Evolutionary conservation across 2,113 vertebrate genomes (phyloP), one percentile per base, ranked within the genome.

Genomic region (Tringa solitaria): DNA sequence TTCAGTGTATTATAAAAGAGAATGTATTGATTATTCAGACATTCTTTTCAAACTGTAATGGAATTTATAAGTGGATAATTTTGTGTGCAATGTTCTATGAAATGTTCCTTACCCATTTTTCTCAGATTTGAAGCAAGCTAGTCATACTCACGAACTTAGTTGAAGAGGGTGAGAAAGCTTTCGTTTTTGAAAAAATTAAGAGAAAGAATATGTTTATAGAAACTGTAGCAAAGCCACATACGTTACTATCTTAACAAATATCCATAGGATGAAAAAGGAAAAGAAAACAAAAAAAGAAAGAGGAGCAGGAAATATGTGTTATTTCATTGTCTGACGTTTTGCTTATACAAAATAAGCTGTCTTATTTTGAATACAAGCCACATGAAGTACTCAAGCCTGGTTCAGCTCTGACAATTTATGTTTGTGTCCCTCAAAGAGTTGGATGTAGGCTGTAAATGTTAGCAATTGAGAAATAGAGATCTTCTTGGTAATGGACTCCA

Each of bases 321-420:
- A 57, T 45, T 91, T 95, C n/a, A 41, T 94, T 95, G 97, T 92
- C 67, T 90, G 87, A 78, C 30, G 6, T 85, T 94, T 75, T 39
- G 80, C 51, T 70, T 76, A 53, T 22, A 81, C 26, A 46, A 53
- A 79, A 96, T 67, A 60, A 93, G 33, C 82, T 89, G 22, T 73
- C 84, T 90, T 94, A 26, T 68, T 95, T 57, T 93, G 82, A 96
- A 93, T 84, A 76, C 57, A 13, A 67, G 22, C 45, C 16, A 41
- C 53, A 41, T 32, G 45, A 84, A 80, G 64, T 69, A 67, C 15
- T 79, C 33, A 5, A 8, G 6, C 23, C n/a, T 65, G 30, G 8
- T 67, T 82, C 51, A 87, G 5, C 33, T 80, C 39, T 83, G 50
- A 68, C 22, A n/a, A 5, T 45, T 93, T 61, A 9, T 51, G 5